Base-by-base conservation (phyloP, 2,113 vertebrate genomes). In the Brachirus orientalis region DNA sequence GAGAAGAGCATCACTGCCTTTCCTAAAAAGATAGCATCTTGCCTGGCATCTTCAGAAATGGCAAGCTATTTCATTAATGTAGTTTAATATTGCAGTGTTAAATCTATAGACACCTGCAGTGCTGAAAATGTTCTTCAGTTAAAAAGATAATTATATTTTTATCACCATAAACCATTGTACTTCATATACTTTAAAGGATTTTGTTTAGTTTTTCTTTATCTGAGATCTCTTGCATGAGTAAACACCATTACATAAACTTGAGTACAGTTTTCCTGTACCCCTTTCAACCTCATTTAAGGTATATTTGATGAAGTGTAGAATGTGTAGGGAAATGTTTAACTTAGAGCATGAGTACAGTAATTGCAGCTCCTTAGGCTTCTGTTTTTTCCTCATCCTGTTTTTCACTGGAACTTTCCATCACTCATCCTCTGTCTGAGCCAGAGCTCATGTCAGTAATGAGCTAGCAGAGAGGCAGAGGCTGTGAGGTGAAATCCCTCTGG, bases 401-500 rank as follows among this genome's bases (percentile, higher is more conserved):
- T 83, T 78, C 55, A 59, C 11, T 64, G 16, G 28, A 85, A 70
- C 80, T 78, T 82, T 80, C 57, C 73, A 75, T 85, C 75, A 55
- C 60, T 84, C 80, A 74, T 64, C 41, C 59, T 77, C 72, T 72
- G 70, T 85, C 67, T 66, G 77, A 77, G 84, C 89, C 82, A 73
- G 77, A 86, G 85, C 89, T 89, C 72, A 69, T 83, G 84, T 87
- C 80, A 79, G 88, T 92, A 91, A 92, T 88, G 90, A 92, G 88
- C 86, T 81, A 68, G 73, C 60, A 28, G 72, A 88, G 69, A 85
- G 65, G 77, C 77, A 75, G 83, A 79, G 87, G 85, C 79, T 89
- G 83, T 65, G 87, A 89, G 90, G 87, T 89, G 78, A 88, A 86
- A 77, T 89, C 77, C 86, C 88, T 90, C 82, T 89, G 85, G 84